Base-by-base conservation (phyloP, 2,888 invertebrate genomes). In the Tridacna gigas region DNA sequence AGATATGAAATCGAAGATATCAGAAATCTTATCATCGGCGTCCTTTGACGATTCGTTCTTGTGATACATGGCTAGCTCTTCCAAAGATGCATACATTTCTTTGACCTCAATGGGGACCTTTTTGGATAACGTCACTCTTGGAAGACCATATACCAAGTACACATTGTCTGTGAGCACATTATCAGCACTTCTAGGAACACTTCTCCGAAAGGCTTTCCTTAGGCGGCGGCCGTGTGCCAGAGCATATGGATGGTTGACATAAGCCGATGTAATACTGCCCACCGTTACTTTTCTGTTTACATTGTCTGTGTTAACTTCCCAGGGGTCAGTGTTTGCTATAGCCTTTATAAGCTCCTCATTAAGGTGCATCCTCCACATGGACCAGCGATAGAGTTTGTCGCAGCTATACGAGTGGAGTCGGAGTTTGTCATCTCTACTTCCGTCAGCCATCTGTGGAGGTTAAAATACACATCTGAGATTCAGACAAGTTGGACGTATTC, bases 331-430 rank as follows among this genome's bases (percentile, higher is more conserved):
- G 11, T 67, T 28, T 2, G 73, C 25, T 26, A 86, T 77, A 15
- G 81, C 83, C 37, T 65, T 80, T 26, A 80, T 74, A 48, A 86
- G 51, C 37, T 86, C 81, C 37, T 82, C 83, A 45, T 86, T 86
- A 0, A 86, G 67, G 28, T 86, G 77, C 81, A 86, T 86, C 26
- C 86, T 75, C 86, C 86, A 86, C 86, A 86, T 86, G 0, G 83
- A 69, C 86, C 83, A 86, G 13, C 83, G 66, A 60, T 86, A 86
- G 15, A 86, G 48, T 65, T 77, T 77, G 56, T 86, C 86, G 73
- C 83, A 83, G 26, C 75, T 66, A 20, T 66, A 71, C 11, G 74
- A 76, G 26, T 84, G 81, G 1, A 84, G 79, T n/a, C 66, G 28
- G n/a, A 51, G 26, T 66, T 48, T n/a, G 4, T 60, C 48, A 11